Base-by-base conservation (phyloP, 1,140 invertebrate genomes). In the Nasonia vitripennis region DNA sequence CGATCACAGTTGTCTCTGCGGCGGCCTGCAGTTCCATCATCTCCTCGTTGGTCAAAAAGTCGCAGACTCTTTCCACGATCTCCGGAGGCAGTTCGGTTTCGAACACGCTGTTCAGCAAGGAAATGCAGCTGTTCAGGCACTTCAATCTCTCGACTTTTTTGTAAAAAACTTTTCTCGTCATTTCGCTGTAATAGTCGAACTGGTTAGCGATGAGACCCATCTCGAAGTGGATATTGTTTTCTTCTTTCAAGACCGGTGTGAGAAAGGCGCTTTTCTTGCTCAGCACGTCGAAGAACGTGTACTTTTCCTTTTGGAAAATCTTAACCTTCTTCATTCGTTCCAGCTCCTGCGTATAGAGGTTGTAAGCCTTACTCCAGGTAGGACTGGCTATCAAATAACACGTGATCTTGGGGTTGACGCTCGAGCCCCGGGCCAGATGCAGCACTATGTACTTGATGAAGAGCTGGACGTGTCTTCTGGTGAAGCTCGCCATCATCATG, bases 341-440 rank as follows among this genome's bases (percentile, higher is more conserved):
- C 27, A 83, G 20, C 41, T 83, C 81, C n/a, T 9, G 9, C 1
- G 2, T 51, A 45, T 31, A 83, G 0, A 23, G 2, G 1, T 17
- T 23, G 0, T 67, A 83, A 31, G 17, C 20, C 2, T 75, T 51
- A 12, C 6, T 6, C 71, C 81, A 83, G 9, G 12, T 75, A 6
- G n/a, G 17, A 4, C 71, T 62, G 10, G 1, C 5, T 1, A 20
- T 7, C 7, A 81, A 1, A n/a, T 37, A 48, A 7, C 10, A 3
- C 2, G 23, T 77, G 31, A 41, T 77, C 27, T 83, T 83, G 17
- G 81, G 31, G 55, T 82, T 73, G 23, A 74, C 80, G 45, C 4
- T 37, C 14, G 37, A 10, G 41, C 20, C 20, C 23, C 27, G 51
- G n/a, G 51, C 2, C 17, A 77, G 9, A 5, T 67, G 20, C 11